phyloP scores from a whole-genome alignment of 2,888 invertebrate species.

The Leptodirus hochenwartii region DNA sequence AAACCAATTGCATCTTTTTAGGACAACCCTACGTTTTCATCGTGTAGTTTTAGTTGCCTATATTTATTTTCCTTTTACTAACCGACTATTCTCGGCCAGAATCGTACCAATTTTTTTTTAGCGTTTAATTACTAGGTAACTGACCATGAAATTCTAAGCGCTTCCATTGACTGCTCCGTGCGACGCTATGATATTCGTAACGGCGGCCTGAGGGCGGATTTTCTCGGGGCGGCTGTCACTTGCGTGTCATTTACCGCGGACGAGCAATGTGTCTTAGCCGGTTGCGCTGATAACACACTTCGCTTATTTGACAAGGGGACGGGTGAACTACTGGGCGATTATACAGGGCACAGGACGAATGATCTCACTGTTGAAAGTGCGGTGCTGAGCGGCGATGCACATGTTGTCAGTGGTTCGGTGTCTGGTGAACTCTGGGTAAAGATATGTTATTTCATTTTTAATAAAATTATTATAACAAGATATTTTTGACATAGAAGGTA shows the following conservation, averaged over 20 bases:
- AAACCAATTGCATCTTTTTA: too few species aligned
- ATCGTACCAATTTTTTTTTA: too few species aligned
- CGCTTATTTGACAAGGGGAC: slow-evolving; percentile 77
- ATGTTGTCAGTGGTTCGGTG: slow-evolving; percentile 78
- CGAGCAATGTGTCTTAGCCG: slow-evolving; percentile 76
- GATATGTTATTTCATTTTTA: too few species aligned
- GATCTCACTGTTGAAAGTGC: slow-evolving; percentile 79
- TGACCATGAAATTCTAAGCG: slow-evolving; percentile 76
- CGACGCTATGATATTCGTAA: slow-evolving; percentile 81
- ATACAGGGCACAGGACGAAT: slow-evolving; percentile 63
- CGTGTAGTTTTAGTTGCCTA: too few species aligned
- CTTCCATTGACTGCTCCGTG: slow-evolving; percentile 76
- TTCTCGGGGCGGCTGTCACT: slow-evolving; percentile 69
- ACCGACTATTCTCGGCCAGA: too few species aligned
- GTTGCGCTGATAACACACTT: slow-evolving; percentile 67
- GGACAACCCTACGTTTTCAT: too few species aligned
- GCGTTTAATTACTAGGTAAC: too few species aligned
- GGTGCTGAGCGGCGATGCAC: slow-evolving; percentile 66
- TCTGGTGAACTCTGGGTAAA: slow-evolving; percentile 69
- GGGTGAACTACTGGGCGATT: slow-evolving; percentile 57
- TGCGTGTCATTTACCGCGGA: slow-evolving; percentile 76
- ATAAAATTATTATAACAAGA: too few species aligned
- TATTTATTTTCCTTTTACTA: too few species aligned
- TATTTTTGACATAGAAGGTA: too few species aligned
- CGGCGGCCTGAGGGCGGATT: slow-evolving; percentile 68